phyloP scores from a whole-genome alignment of 1,140 invertebrate genomes.

The Ooceraea biroi region DNA sequence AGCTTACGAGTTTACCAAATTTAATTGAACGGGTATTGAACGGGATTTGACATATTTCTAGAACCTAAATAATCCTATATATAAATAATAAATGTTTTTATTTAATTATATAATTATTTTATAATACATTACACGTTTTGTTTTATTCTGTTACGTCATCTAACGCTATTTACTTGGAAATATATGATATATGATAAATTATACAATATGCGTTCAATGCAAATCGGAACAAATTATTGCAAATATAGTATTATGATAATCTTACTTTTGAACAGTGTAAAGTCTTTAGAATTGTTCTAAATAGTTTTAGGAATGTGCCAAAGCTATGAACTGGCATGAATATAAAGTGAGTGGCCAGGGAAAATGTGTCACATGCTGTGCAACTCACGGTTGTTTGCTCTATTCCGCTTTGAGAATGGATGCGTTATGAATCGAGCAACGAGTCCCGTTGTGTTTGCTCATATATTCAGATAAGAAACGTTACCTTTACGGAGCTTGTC shows the following conservation, averaged over 20 bases:
- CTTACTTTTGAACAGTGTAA: too few relatives aligned
- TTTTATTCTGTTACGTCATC: neutral
- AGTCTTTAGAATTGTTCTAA: too few relatives aligned
- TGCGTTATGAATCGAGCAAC: conserved; percentile 53
- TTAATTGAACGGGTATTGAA: neutral
- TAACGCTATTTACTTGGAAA: neutral
- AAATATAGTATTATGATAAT: too few relatives aligned
- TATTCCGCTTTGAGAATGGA: conserved; percentile 49
- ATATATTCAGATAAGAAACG: conserved; percentile 50
- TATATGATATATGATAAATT: too few relatives aligned
- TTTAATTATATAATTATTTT: neutral
- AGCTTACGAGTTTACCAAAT: neutral
- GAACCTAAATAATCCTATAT: neutral
- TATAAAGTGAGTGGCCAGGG: conserved; percentile 52
- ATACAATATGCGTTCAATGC: too few relatives aligned
- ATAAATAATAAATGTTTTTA: neutral
- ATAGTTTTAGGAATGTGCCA: neutral
- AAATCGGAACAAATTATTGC: too few relatives aligned
- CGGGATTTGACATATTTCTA: neutral
- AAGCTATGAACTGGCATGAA: neutral
- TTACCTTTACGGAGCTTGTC: conserved; percentile 18
- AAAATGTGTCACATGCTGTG: conserved; percentile 49
- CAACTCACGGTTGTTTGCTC: conserved; percentile 45
- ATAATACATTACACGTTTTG: neutral
- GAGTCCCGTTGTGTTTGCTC: conserved; percentile 42